phyloP scores from a whole-genome alignment of 2,888 invertebrate species.

The Thysanoteuthis rhombus region DNA sequence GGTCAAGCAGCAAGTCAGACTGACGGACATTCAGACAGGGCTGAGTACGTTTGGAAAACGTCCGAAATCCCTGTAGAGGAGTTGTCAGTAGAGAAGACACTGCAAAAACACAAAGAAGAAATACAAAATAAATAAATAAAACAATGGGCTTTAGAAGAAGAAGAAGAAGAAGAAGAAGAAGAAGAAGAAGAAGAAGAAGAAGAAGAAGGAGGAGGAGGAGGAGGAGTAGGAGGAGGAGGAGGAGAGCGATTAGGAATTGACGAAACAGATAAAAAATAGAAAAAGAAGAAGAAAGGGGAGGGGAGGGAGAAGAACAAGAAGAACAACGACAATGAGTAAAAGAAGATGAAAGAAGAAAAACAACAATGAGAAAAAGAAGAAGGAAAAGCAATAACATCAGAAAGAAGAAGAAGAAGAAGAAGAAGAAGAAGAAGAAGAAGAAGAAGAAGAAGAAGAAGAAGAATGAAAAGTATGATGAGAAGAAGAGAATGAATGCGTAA shows the following conservation, averaged over 20 bases:
- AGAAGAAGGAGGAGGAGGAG: background rate
- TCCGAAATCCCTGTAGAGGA: background rate
- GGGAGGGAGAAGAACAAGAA: background rate
- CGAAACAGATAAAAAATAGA: background rate
- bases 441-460: background rate
- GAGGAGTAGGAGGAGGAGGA: background rate
- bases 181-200: background rate
- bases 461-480: background rate
- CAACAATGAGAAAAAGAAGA: background rate
- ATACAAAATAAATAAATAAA: background rate
- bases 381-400: conserved; percentile 24
- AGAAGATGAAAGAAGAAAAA: background rate
- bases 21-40: background rate
- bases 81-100: background rate
- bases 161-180: no score
- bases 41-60: background rate
- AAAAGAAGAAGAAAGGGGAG: background rate
- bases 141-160: background rate
- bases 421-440: background rate
- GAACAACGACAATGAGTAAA: background rate
- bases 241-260: no score
- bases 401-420: background rate
- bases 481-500: background rate
- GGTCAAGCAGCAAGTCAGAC: background rate
- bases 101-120: background rate